Percentiles rank a stretch among this genome's conserved stretches.
These are phyloP conservation scores for Sebastiscus tertius DNA, from an alignment of 2,797 vertebrate species.

Conservation along the genomic window DNA sequence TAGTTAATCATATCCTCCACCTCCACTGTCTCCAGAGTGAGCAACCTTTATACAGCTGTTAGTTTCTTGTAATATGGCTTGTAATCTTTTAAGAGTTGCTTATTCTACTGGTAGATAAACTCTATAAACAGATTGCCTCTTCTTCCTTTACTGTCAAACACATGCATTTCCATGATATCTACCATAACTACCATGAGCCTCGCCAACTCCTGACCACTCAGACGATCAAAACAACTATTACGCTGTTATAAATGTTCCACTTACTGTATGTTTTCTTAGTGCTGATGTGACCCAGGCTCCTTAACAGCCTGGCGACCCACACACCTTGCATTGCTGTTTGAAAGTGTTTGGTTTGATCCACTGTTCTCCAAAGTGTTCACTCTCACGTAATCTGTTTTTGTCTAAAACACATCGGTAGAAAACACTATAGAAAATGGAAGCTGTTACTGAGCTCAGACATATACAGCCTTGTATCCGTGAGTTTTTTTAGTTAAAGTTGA, in stretches of 20 bases:
- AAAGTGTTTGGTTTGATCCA: constrained; percentile 8
- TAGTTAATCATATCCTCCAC: background rate
- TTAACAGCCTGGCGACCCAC: background rate
- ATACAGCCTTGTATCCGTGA: background rate
- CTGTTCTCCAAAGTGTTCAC: constrained; percentile 10
- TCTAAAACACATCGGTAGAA: background rate
- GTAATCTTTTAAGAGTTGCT: background rate
- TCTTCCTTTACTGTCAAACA: background rate
- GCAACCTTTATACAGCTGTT: background rate
- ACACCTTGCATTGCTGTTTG: background rate
- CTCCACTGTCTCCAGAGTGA: background rate
- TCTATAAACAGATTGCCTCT: too few species aligned
- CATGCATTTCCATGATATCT: constrained; percentile 31
- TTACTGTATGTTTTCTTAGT: constrained; percentile 24
- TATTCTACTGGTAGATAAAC: background rate
- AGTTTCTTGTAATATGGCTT: background rate
- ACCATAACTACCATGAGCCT: constrained; percentile 3
- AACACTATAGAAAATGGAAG: constrained; percentile 1
- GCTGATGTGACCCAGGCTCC: constrained; percentile 2
- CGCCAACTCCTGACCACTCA: constrained; percentile 12
- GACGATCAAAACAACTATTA: constrained; percentile 30
- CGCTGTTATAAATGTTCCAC: constrained; percentile 19
- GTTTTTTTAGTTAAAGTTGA: background rate
- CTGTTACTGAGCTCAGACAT: background rate
- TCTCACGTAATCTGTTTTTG: constrained; percentile 10